These are phyloP conservation scores for Cyrtorhinus lividipennis DNA, from an alignment of 1,140 invertebrate species.

Conservation along the genomic window DNA sequence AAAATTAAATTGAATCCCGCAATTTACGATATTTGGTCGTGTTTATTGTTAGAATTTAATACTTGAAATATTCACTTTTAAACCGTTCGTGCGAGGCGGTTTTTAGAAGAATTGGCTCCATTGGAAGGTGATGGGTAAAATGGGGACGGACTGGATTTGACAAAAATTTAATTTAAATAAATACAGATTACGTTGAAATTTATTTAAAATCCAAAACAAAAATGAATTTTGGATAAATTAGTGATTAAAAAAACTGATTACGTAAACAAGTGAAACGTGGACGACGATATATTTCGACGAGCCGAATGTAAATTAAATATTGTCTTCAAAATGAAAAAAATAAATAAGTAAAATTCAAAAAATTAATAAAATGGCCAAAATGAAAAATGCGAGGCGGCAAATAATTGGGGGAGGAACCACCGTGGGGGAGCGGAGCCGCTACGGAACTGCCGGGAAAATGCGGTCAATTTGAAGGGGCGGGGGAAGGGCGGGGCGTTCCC, in stretches of 20 bases:
- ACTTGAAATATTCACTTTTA: no score
- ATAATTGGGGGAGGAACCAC: slow-evolving; percentile 13
- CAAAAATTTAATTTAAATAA: background rate
- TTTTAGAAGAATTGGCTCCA: background rate
- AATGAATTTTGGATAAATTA: background rate
- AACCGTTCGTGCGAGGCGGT: background rate
- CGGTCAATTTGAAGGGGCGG: background rate
- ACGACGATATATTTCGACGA: background rate
- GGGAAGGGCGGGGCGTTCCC: background rate
- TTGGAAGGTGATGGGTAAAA: background rate
- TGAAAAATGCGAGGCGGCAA: background rate
- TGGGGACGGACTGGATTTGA: background rate
- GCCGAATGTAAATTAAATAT: background rate
- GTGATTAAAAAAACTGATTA: background rate
- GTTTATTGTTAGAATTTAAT: background rate
- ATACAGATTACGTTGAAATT: background rate
- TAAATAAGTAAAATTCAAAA: background rate
- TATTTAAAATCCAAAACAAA: background rate
- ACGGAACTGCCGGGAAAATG: background rate
- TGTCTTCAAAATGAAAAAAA: background rate
- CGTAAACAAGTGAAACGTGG: background rate
- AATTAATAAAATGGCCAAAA: background rate
- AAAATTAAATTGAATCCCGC: background rate
- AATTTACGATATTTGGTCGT: background rate
- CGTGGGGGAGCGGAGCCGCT: background rate